Conservation (phyloP, 2,113 vertebrate species). For the Oncorhynchus masou region DNA sequence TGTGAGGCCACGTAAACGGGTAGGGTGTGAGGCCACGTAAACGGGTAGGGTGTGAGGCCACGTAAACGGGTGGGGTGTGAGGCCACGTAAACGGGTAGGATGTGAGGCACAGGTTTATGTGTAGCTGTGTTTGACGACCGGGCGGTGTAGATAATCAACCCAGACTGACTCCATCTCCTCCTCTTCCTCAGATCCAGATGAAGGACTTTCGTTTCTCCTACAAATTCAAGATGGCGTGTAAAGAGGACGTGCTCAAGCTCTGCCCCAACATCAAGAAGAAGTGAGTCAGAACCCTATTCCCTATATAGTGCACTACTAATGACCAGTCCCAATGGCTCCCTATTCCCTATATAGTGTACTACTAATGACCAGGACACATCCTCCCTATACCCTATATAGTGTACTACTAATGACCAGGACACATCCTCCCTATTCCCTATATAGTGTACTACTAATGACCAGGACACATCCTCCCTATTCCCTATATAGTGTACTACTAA, state of each 20-base stretch:
- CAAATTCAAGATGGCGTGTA: conserved; percentile 98
- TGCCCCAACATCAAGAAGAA: conserved; percentile 98
- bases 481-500: too few relatives aligned
- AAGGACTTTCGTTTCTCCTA: conserved; percentile 98
- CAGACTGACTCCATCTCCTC: background rate
- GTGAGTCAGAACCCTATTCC: conserved; percentile 62
- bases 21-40: background rate
- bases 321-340: too few relatives aligned
- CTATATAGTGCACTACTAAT: too few relatives aligned
- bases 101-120: background rate
- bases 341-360: too few relatives aligned
- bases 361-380: too few relatives aligned
- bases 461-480: too few relatives aligned
- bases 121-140: background rate
- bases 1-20: too few relatives aligned
- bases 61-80: background rate
- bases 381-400: too few relatives aligned
- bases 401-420: too few relatives aligned
- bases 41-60: background rate
- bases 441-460: too few relatives aligned
- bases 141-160: background rate
- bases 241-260: conserved; percentile 93
- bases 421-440: too few relatives aligned
- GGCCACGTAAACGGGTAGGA: background rate
- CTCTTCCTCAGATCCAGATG: conserved; percentile 85